phyloP scores from a whole-genome alignment of 2,797 vertebrate species.

The Fratercula arctica region DNA sequence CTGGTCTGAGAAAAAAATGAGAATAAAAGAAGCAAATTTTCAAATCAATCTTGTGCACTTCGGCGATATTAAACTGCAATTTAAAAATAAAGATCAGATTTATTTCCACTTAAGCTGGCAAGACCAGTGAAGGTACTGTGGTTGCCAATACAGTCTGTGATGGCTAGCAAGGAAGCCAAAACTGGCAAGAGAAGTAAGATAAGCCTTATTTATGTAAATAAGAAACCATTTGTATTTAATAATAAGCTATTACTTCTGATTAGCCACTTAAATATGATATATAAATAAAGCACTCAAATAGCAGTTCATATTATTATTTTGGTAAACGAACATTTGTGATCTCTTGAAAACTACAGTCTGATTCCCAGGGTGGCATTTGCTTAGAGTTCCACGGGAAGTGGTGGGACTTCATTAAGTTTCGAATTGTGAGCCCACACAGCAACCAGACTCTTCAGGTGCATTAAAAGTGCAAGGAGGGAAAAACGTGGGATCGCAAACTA shows the following conservation, averaged over 20 bases:
- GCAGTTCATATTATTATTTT: conserved; percentile 39
- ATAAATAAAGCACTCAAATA: conserved; percentile 42
- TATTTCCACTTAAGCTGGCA: conserved; percentile 49
- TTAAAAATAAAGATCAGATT: conserved; percentile 69
- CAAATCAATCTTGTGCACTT: conserved; percentile 42
- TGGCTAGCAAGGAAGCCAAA: conserved; percentile 35
- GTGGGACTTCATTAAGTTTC: neutral
- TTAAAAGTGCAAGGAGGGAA: neutral
- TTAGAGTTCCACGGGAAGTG: neutral
- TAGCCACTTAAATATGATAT: conserved; percentile 30
- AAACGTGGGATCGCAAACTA: neutral
- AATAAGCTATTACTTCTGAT: conserved; percentile 55
- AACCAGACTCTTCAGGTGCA: conserved; percentile 31
- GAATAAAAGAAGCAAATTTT: conserved; percentile 43
- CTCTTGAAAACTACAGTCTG: conserved; percentile 2
- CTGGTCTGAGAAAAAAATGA: conserved; percentile 53
- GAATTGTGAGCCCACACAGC: neutral
- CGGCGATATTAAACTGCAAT: conserved; percentile 45
- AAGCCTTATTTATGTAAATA: conserved; percentile 59
- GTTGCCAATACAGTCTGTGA: conserved; percentile 47
- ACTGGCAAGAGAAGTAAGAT: conserved; percentile 32
- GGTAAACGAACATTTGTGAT: conserved; percentile 49
- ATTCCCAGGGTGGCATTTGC: conserved; percentile 7
- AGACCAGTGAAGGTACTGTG: neutral
- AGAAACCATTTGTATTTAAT: conserved; percentile 51